Base-by-base conservation (phyloP, 1,140 invertebrate genomes). In the Batillaria attramentaria region DNA sequence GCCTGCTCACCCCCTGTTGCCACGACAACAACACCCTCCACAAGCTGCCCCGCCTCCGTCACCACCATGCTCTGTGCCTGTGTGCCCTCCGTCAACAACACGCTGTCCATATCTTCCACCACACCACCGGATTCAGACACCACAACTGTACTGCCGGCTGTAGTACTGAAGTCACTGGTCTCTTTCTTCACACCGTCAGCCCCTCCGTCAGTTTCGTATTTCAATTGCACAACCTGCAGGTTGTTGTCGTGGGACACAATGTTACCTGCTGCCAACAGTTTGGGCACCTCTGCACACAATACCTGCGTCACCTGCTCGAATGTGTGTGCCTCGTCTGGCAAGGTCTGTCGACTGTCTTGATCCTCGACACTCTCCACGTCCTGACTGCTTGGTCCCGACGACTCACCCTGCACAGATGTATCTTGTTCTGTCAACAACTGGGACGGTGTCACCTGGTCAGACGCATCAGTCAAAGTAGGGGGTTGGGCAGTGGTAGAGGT, bases 341-440 rank as follows among this genome's bases (percentile, higher is more conserved):
- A 39, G 1, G 68, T n/a, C 41, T 46, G 68, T 18, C 6, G 24
- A 39, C 43, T 43, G 24, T 28, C 41, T 46, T 6, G 35, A 35
- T 66, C 73, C 20, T 35, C 73, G 2, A 54, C 62, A 2, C n/a
- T 33, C 73, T 76, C 73, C 37, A 33, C 57, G 16, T 33, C 57
- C 31, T 76, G 73, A 42, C 73, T 76, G 62, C 73, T 76, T 3
- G 78, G 72, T 24, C 75, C 39, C 2, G 50, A 62, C 20, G 62
- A 79, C 39, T 46, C 33, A 33, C 57, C 77, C 42, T 68, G 43
- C 4, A 28, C 57, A n/a, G 57, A 20, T 39, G 20, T 35, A 13
- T 37, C 16, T 28, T 43, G 50, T 28, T 62, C 41, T 16, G 54
- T 75, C 28, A 37, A 16, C 33, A 20, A 24, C 18, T 20, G 39